These are phyloP conservation scores for Rhinoptilus africanus DNA, from an alignment of 2,113 vertebrate species.

Conservation along the genomic window DNA sequence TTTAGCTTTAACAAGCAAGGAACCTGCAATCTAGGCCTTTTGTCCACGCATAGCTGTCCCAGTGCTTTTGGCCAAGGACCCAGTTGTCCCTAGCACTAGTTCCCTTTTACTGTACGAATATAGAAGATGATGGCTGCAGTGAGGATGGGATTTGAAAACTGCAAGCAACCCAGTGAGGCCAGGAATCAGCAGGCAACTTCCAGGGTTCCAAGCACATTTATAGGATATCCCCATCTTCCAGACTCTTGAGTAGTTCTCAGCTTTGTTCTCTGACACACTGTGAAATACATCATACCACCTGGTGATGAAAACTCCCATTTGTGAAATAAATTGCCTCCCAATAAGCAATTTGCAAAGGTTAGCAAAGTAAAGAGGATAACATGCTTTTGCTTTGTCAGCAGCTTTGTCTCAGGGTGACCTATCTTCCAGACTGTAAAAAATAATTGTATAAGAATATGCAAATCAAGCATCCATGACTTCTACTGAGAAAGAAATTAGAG, in stretches of 20 bases:
- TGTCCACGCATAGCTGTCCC: background rate
- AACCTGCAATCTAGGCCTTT: background rate
- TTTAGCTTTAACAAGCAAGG: background rate
- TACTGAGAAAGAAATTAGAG: background rate
- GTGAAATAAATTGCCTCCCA: background rate
- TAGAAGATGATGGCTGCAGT: accelerated
- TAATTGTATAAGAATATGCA: background rate
- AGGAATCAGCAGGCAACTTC: background rate
- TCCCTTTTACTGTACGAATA: background rate
- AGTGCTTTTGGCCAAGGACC: background rate
- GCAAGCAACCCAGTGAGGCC: too few relatives aligned
- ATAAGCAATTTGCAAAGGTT: background rate
- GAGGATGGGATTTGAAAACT: background rate
- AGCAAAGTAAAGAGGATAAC: background rate
- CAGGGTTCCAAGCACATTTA: background rate
- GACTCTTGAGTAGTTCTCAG: background rate
- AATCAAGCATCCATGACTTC: background rate
- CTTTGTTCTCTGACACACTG: background rate
- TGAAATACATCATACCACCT: background rate
- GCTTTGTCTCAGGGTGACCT: background rate
- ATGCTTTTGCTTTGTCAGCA: background rate
- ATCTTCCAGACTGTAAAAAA: background rate
- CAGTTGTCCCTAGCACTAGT: background rate
- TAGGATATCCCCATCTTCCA: background rate
- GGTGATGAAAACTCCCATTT: background rate